Percentiles rank a stretch among this genome's conserved stretches.
Conservation (phyloP, 2,888 invertebrate species). For the Strigamia maritima region DNA sequence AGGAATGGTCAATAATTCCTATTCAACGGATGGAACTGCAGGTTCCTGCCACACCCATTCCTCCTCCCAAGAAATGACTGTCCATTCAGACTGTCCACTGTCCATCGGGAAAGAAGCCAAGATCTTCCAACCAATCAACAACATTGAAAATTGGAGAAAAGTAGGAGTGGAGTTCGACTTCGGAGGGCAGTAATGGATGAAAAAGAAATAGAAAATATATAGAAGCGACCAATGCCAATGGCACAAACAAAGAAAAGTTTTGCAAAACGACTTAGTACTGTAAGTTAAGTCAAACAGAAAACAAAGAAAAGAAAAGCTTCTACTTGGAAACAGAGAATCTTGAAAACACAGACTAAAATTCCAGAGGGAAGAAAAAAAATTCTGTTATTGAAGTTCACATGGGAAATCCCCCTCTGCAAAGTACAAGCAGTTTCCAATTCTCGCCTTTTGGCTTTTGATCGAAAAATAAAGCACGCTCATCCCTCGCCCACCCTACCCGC, state of each 20-base stretch:
- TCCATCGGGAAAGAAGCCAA: neutral
- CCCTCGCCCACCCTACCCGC: neutral
- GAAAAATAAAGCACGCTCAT: constrained; percentile 4
- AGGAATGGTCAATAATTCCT: neutral
- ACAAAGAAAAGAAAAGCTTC: neutral
- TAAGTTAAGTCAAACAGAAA: neutral
- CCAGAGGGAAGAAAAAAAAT: neutral
- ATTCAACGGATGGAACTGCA: constrained; percentile 4
- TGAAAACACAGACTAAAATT: neutral
- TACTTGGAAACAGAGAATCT: neutral
- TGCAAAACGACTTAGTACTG: neutral
- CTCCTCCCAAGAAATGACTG: constrained; percentile 4
- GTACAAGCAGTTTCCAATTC: neutral
- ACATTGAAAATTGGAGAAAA: constrained; percentile 4
- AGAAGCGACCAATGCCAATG: neutral
- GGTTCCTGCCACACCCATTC: constrained; percentile 4
- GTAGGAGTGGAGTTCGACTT: neutral
- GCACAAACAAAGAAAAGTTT: neutral
- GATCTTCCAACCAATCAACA: neutral
- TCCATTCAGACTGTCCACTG: constrained; percentile 4
- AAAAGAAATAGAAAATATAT: neutral
- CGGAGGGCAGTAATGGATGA: neutral
- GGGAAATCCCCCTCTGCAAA: constrained; percentile 4
- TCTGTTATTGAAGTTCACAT: neutral
- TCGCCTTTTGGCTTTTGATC: constrained; percentile 4